A percentile compares a stretch with the other conserved stretches of the same genome.
Conservation (phyloP, 2,797 vertebrate genomes). For the Enteromius afrohamiltoni region DNA sequence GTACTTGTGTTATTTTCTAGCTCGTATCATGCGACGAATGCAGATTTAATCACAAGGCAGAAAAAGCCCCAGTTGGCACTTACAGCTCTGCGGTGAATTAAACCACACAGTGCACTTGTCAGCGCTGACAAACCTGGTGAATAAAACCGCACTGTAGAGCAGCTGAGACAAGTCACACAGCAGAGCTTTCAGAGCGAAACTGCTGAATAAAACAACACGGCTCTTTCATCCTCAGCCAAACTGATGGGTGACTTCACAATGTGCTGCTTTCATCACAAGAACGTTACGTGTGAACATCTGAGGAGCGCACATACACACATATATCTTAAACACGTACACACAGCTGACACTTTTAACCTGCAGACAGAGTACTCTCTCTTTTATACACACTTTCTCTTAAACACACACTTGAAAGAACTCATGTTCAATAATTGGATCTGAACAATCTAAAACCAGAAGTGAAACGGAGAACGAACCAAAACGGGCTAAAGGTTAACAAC, state of each 20-base stretch:
- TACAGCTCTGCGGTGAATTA: constrained; percentile 16
- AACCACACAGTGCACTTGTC: constrained; percentile 36
- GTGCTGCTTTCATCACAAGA: constrained; percentile 53
- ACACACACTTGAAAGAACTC: constrained; percentile 46
- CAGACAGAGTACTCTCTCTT: constrained; percentile 13
- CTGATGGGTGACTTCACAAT: constrained; percentile 55
- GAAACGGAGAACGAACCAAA: constrained; percentile 41
- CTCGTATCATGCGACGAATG: not conserved
- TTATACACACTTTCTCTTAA: not conserved
- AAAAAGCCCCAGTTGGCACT: not conserved
- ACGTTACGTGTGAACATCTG: constrained; percentile 50
- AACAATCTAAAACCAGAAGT: constrained; percentile 51
- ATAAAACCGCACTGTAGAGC: constrained; percentile 28
- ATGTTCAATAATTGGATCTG: constrained; percentile 53
- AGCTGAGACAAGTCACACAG: constrained; percentile 60
- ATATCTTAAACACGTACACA: not conserved
- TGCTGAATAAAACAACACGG: constrained; percentile 58
- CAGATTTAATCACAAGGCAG: constrained; percentile 39
- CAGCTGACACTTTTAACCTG: not conserved
- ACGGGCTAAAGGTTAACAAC: constrained; percentile 56
- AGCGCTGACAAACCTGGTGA: constrained; percentile 23
- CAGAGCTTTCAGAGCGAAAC: constrained; percentile 57
- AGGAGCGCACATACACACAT: constrained; percentile 26
- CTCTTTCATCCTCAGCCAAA: constrained; percentile 60
- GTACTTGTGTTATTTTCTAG: constrained; percentile 10